Conservation (phyloP, 1,140 invertebrate species). For the Homalodisca vitripennis region DNA sequence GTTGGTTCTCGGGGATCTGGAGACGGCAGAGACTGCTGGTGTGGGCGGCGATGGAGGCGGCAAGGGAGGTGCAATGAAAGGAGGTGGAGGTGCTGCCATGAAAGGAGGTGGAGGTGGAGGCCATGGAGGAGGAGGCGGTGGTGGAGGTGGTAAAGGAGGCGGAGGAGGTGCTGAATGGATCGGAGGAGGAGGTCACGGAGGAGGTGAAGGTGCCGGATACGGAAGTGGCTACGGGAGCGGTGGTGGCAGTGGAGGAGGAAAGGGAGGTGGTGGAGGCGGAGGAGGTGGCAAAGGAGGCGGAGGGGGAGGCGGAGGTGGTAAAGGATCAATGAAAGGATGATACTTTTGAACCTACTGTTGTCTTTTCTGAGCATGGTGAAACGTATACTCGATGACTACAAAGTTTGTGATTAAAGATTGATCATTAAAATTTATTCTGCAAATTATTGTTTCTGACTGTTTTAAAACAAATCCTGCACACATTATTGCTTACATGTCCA, state of each 20-base stretch:
- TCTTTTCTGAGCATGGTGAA: too few species aligned
- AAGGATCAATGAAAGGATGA: not conserved
- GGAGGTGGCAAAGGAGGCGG: not conserved
- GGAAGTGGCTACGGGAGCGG: not conserved
- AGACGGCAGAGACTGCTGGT: not conserved
- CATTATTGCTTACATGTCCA: too few species aligned
- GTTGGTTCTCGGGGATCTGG: not conserved
- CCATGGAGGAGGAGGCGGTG: conserved; percentile 1
- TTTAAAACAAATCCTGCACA: too few species aligned
- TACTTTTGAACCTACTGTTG: too few species aligned
- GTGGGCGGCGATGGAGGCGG: not conserved
- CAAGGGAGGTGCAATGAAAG: not conserved
- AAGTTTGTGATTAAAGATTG: too few species aligned
- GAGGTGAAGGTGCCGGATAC: not conserved
- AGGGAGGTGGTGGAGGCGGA: not conserved
- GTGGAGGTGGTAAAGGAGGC: not conserved
- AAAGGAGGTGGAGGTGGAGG: conserved; percentile 1
- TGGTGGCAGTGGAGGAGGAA: conserved; percentile 7
- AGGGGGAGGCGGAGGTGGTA: conserved; percentile 6
- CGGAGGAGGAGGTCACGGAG: not conserved
- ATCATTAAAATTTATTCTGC: too few species aligned
- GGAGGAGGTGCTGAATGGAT: not conserved
- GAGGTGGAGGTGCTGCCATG: not conserved
- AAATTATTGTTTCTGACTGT: too few species aligned
- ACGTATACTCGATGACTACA: too few species aligned